These are phyloP conservation scores for Antennarius maculatus DNA, from an alignment of 2,797 vertebrate genomes.

Conservation along the genomic window DNA sequence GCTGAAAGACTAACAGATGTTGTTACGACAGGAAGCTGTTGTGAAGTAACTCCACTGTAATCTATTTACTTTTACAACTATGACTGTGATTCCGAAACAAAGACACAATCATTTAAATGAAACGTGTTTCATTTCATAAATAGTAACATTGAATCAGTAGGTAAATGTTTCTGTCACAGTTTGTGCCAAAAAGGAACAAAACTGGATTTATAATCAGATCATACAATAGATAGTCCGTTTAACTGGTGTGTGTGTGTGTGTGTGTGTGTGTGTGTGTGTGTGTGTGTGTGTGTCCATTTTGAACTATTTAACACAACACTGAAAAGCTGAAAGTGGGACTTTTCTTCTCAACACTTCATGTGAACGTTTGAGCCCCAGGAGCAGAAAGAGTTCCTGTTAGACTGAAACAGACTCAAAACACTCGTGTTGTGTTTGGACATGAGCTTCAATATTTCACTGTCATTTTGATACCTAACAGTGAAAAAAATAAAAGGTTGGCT, in stretches of 20 bases:
- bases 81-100: background rate
- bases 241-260: slow-evolving; percentile 7
- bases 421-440: too few relatives aligned
- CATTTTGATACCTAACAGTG: too few relatives aligned
- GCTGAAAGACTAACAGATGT: too few relatives aligned
- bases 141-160: too few relatives aligned
- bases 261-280: slow-evolving; percentile 6
- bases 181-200: background rate
- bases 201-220: too few relatives aligned
- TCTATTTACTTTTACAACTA: background rate
- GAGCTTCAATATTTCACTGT: too few relatives aligned
- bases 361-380: background rate
- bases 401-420: too few relatives aligned
- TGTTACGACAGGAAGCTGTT: too few relatives aligned
- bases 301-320: slow-evolving; percentile 41
- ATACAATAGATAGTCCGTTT: too few relatives aligned
- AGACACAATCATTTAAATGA: background rate
- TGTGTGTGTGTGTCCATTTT: slow-evolving; percentile 32
- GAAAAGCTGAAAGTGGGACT: slow-evolving; percentile 27
- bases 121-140: background rate
- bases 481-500: slow-evolving; percentile 16
- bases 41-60: too few relatives aligned
- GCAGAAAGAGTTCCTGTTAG: slow-evolving; percentile 13
- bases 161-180: slow-evolving; percentile 7
- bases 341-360: slow-evolving; percentile 32